Evolutionary conservation across 2,797 vertebrate genomes (phyloP), one percentile per base, ranked within the genome.

Genomic region (Notamacropus eugenii): DNA sequence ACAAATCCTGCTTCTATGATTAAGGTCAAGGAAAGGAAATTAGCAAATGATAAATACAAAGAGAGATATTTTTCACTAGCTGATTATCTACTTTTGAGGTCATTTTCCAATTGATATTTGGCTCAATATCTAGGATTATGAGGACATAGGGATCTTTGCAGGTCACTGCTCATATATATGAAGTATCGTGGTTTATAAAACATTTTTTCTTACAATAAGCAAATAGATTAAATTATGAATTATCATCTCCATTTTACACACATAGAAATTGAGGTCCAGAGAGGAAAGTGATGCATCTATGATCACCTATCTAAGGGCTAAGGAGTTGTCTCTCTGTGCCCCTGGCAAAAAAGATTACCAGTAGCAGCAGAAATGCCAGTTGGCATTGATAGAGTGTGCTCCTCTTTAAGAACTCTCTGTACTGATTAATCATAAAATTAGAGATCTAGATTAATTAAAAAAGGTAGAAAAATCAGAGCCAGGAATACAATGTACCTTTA

Each of bases 41-140:
- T 92, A 92, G 12, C 91, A 93, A 74, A 93, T 74, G 29, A 5
- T 52, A 57, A 74, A 11, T 40, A 93, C 90, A 92, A 92, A 90
- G 24, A 91, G 1, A 92, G 95, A 93, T 92, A 2, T 55, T 92
- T 93, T 57, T 56, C 87, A 92, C 2, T 5, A 57, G 28, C 12
- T 92, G 19, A 22, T 74, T 40, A 22, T 16, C 62, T 67, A 13
- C 34, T 19, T 29, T 59, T 16, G 10, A 40, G 4, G 19, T 90
- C 14, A 93, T 90, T 93, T 50, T 59, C 50, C 55, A 54, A 93
- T 58, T 74, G 90, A 31, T 55, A 24, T 92, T 95, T 90, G 5
- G 54, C 74, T 95, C 92, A 54, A 29, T 93, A 67, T 94, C 10
- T 50, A 87, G 93, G 27, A 90, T 40, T 24, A 92, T 93, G 10